Evolutionary conservation across 2,888 invertebrate genomes (phyloP), one percentile per base, ranked within the genome.

Genomic region (Maniola hyperantus): DNA sequence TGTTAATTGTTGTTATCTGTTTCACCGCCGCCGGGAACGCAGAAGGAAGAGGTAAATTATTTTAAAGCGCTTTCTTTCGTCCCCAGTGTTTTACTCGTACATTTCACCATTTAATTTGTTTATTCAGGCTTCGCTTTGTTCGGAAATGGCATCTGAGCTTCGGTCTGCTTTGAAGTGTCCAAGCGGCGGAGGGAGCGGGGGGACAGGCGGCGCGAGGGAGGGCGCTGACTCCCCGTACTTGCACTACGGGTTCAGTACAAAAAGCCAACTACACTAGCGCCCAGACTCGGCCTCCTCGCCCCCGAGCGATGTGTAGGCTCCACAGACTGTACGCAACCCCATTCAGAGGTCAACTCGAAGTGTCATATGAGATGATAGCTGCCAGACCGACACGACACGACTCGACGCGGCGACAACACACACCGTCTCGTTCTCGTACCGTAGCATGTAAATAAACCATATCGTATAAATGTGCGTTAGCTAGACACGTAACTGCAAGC

Each of bases 61-160:
- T 83, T 80, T 73, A 79, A 77, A 79, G 60, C 44, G 36, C 44
- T 64, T 72, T 71, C 64, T 71, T 66, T 67, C 54, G 59, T 64
- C 53, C 59, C 67, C 44, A 65, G 59, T 61, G 36, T 69, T 68
- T 66, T 65, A 39, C 39, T 39, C 39, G 39, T 39, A 71, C 68
- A 71, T 66, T 72, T 72, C 69, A 73, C 69, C 62, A 61, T 72
- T 67, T 73, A 71, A 69, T 75, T 76, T 78, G 72, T 78, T 73
- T 74, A 72, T 70, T 68, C 92, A 96, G 96, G 94, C 94, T 71
- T 95, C 95, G 66, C 92, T 96, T 76, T 95, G 95, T 85, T 94
- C 95, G 76, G 95, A 95, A 90, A 95, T 96, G 95, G 94, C 95
- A 70, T 93, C 94, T 69, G 96, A 96, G 85, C 91, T 96, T 74